phyloP scores from a whole-genome alignment of 1,140 invertebrate species.

The Cydia fagiglandana region DNA sequence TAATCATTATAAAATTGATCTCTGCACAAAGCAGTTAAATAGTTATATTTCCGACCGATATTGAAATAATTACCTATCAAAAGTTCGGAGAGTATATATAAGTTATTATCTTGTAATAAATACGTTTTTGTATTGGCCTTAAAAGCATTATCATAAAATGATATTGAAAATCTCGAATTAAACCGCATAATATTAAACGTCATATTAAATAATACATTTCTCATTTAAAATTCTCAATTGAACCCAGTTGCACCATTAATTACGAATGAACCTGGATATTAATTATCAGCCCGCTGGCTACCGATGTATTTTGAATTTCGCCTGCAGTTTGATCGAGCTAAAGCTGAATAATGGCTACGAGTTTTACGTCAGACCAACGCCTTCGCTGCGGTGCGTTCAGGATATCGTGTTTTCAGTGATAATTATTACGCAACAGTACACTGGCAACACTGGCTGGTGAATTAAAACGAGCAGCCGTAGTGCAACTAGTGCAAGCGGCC shows the following conservation, averaged over 20 bases:
- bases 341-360: constrained; percentile 46
- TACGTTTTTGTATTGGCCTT: background rate
- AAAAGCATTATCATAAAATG: background rate
- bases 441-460: constrained; percentile 46
- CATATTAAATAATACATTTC: background rate
- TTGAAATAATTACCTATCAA: no score
- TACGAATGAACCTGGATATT: constrained; percentile 11
- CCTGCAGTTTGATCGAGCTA: constrained; percentile 38
- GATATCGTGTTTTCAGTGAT: constrained; percentile 57
- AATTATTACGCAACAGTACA: constrained; percentile 54
- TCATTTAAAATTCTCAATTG: background rate
- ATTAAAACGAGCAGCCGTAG: constrained; percentile 44
- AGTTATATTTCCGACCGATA: no score
- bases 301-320: constrained; percentile 34
- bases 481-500: constrained; percentile 18
- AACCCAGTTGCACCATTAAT: constrained; percentile 14
- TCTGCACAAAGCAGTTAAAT: no score
- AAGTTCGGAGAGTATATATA: no score
- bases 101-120: no score
- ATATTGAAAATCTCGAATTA: background rate
- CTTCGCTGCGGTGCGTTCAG: constrained; percentile 39
- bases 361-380: constrained; percentile 40
- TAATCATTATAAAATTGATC: no score
- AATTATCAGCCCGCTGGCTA: constrained; percentile 10
- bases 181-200: background rate